phyloP scores from a whole-genome alignment of 2,797 vertebrate genomes.

The Molossus alvarezi region DNA sequence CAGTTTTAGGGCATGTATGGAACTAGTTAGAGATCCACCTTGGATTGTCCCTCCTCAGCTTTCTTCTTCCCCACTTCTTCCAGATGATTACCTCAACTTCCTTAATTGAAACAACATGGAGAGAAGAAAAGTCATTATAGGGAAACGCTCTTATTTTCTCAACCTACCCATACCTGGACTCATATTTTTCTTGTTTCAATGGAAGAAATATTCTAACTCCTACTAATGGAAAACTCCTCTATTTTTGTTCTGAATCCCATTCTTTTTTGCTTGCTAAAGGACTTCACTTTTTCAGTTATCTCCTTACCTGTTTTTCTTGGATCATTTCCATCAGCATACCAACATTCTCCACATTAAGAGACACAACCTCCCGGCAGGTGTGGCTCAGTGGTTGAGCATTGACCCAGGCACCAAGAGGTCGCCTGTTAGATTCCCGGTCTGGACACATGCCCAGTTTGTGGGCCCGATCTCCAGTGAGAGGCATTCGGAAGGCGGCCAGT shows the following conservation, averaged over 20 bases:
- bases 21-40: not conserved
- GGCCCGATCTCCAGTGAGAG: too few relatives aligned
- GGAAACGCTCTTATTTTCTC: not conserved
- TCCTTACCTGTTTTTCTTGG: not conserved
- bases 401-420: too few relatives aligned
- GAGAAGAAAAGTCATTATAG: not conserved
- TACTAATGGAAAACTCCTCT: not conserved
- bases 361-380: not conserved
- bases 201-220: not conserved
- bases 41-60: not conserved
- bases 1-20: not conserved
- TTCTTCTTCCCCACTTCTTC: not conserved
- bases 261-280: not conserved
- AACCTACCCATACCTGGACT: not conserved
- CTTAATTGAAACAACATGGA: conserved; percentile 7
- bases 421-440: too few relatives aligned
- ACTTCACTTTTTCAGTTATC: not conserved
- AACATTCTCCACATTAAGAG: not conserved
- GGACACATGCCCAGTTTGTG: too few relatives aligned
- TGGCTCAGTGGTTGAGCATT: too few relatives aligned
- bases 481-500: too few relatives aligned
- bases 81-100: not conserved
- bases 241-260: not conserved
- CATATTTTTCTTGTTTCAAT: not conserved
- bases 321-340: not conserved